These are phyloP conservation scores for Lasioglossum pauxillum DNA, from an alignment of 2,888 invertebrate genomes.

Conservation along the genomic window DNA sequence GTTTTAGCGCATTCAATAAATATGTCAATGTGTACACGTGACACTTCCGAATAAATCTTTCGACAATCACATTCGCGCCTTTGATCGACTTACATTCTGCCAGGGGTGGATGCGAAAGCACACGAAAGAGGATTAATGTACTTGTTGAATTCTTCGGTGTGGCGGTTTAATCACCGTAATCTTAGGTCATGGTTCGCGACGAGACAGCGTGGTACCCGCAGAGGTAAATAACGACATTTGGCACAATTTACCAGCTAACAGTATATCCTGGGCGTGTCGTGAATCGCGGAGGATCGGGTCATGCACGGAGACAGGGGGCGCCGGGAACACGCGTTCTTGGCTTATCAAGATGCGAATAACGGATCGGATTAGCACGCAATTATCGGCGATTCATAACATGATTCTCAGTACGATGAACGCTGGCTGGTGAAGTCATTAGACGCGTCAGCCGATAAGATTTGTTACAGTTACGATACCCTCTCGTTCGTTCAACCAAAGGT, in stretches of 20 bases:
- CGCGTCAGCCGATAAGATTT: background rate
- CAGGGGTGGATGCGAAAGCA: background rate
- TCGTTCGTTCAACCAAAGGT: background rate
- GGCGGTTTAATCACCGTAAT: background rate
- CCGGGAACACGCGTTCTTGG: conserved; percentile 9
- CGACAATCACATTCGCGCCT: background rate
- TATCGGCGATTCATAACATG: conserved; percentile 12
- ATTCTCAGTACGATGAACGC: background rate
- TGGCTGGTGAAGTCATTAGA: conserved; percentile 1
- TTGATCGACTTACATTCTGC: background rate
- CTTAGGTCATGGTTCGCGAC: background rate
- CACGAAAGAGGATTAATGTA: conserved; percentile 1
- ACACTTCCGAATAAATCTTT: background rate
- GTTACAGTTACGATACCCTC: background rate
- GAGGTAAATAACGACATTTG: conserved; percentile 1
- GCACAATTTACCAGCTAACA: conserved; percentile 10
- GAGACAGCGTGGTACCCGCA: background rate
- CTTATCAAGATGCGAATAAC: conserved; percentile 29
- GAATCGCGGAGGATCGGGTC: conserved; percentile 12
- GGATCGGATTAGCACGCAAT: conserved; percentile 23
- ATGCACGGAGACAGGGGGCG: background rate
- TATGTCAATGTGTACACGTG: too few species aligned
- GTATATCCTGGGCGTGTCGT: conserved; percentile 32
- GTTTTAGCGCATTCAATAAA: too few species aligned
- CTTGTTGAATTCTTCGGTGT: background rate